A percentile compares a stretch with the other conserved stretches of the same genome.
Evolutionary conservation across 2,797 vertebrate species (phyloP).

Genomic region (Malacoraja senta): DNA sequence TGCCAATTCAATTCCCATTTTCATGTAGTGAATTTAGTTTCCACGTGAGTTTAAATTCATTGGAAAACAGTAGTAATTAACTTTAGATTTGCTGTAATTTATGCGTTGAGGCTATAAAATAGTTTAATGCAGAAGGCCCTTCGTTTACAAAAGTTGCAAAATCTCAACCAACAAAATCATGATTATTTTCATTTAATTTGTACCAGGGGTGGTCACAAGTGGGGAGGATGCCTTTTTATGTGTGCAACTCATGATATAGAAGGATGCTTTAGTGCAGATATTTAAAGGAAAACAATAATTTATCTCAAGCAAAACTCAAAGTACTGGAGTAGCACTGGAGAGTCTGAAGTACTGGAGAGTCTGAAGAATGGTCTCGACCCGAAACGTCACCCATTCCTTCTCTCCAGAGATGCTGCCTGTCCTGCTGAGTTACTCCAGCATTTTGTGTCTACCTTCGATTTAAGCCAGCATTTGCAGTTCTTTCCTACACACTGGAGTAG

Average conservation of each 20-base stretch:
- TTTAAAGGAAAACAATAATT: neutral
- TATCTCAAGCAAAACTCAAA: no score
- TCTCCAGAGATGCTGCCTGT: no score
- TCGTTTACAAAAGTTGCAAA: neutral
- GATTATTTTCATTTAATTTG: neutral
- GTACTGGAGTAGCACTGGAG: no score
- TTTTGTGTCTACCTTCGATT: no score
- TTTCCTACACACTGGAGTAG: no score
- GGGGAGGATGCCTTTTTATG: neutral
- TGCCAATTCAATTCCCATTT: neutral
- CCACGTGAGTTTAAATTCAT: neutral
- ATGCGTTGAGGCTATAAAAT: no score
- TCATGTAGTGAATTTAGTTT: slow-evolving; percentile 7
- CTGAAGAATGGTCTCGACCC: no score
- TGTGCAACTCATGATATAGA: neutral
- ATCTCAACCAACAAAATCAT: neutral
- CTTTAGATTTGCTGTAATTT: slow-evolving; percentile 9
- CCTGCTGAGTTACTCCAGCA: no score
- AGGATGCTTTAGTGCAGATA: neutral
- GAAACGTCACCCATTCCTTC: no score
- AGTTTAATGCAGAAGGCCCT: neutral
- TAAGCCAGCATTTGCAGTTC: no score
- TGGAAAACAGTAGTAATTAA: neutral
- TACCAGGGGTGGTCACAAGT: neutral
- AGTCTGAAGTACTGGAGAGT: no score